Conservation (phyloP, 2,888 invertebrate genomes). For the Tetanocera ferruginea region DNA sequence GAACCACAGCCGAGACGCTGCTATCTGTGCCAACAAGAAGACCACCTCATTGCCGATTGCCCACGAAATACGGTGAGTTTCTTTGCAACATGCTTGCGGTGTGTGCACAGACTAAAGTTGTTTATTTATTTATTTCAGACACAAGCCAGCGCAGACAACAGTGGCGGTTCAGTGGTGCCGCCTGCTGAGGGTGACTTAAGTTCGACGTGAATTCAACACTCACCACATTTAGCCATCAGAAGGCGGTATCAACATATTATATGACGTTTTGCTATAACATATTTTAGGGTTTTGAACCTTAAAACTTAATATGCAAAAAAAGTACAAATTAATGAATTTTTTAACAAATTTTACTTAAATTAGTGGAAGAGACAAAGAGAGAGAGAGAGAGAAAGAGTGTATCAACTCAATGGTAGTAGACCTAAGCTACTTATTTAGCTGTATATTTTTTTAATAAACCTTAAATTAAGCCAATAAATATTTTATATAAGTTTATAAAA, state of each 20-base stretch:
- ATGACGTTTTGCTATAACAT: background rate
- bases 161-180: background rate
- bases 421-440: no score
- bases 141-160: conserved; percentile 48
- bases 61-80: conserved; percentile 73
- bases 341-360: background rate
- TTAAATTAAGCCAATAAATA: no score
- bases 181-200: conserved; percentile 2
- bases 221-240: background rate
- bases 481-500: no score
- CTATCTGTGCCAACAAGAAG: conserved; percentile 89
- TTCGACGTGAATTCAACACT: background rate
- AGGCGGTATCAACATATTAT: background rate
- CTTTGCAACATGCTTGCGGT: background rate
- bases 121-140: conserved; percentile 44
- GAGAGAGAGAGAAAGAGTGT: background rate
- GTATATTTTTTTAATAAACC: no score
- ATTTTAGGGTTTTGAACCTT: background rate
- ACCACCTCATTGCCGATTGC: conserved; percentile 91
- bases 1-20: conserved; percentile 93
- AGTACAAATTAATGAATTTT: conserved; percentile 13
- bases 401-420: no score
- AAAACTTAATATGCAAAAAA: background rate
- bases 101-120: background rate
- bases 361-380: no score